Base-by-base conservation (phyloP, 2,888 invertebrate genomes). In the Volucella inflata region DNA sequence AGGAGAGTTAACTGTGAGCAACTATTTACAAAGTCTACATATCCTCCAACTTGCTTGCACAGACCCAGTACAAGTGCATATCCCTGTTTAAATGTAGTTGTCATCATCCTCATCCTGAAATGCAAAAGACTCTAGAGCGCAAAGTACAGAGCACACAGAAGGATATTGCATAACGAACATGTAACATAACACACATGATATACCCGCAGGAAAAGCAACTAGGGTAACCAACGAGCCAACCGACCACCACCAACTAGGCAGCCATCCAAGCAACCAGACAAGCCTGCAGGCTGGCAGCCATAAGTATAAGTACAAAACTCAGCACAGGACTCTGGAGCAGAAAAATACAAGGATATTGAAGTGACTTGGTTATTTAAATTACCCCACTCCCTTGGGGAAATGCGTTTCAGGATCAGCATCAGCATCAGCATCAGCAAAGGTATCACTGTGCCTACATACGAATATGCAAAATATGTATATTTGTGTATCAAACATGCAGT, bases 351-450 rank as follows among this genome's bases (percentile, higher is more conserved):
- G 51, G 44, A 78, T 70, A 79, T 65, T 79, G 70, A 75, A 78
- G 79, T 79, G 74, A 79, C 62, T 83, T 46, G 74, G 78, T 68
- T 79, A 84, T 79, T 79, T 75, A 79, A 84, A 84, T 71, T 84
- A 84, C 70, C 79, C 65, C 75, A 75, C 53, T 65, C 79, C 75
- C 84, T 51, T 59, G 21, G 75, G 74, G n/a, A n/a, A 48, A 70
- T 75, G 68, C 59, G 21, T 70, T 84, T 70, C 68, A 72, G 77
- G 50, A 65, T 82, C 67, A 55, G 30, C 30, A 67, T 71, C 51
- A 48, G 46, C 71, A 65, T 82, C 67, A 55, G 30, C 30, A 67
- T 71, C 51, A 48, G 46, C 71, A 12, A 65, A 67, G 36, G 36
- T 72, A 21, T 3, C 21, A 21, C 21, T 21, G 4, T 21, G 2